Evolutionary conservation across 2,113 vertebrate species (phyloP).

Genomic region (Leucoraja erinaceus): DNA sequence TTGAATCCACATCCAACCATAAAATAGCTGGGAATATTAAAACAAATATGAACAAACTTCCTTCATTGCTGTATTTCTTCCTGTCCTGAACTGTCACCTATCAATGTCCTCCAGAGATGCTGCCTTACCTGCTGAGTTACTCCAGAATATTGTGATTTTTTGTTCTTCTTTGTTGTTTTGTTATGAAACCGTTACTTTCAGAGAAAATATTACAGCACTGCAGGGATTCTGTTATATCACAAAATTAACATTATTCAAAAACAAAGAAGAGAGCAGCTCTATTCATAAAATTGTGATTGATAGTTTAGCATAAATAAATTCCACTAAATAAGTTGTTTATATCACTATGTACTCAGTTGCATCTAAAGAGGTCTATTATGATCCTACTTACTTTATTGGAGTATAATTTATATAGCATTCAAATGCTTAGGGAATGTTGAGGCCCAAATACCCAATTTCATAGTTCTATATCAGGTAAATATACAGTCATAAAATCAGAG

Average conservation of each 20-base stretch:
- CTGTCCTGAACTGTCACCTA: too few species aligned
- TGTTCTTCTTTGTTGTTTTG: neutral
- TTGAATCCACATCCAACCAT: neutral
- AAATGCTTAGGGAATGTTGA: neutral
- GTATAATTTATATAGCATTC: conserved; percentile 9
- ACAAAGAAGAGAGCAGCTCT: neutral
- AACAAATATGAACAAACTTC: neutral
- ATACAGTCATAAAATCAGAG: neutral
- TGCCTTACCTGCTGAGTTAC: too few species aligned
- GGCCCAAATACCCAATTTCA: neutral
- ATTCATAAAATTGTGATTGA: neutral
- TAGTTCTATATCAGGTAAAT: neutral
- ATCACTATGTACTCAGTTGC: neutral
- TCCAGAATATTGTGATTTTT: too few species aligned
- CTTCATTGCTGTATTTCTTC: neutral
- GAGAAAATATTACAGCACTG: neutral
- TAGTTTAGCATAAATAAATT: neutral
- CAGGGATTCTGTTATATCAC: neutral
- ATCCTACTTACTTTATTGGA: neutral
- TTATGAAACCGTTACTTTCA: neutral
- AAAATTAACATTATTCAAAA: neutral
- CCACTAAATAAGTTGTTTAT: neutral
- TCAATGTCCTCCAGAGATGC: too few species aligned
- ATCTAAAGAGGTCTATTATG: neutral
- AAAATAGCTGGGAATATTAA: neutral